These are phyloP conservation scores for Yponomeuta cagnagella DNA, from an alignment of 2,888 invertebrate genomes.

Conservation along the genomic window DNA sequence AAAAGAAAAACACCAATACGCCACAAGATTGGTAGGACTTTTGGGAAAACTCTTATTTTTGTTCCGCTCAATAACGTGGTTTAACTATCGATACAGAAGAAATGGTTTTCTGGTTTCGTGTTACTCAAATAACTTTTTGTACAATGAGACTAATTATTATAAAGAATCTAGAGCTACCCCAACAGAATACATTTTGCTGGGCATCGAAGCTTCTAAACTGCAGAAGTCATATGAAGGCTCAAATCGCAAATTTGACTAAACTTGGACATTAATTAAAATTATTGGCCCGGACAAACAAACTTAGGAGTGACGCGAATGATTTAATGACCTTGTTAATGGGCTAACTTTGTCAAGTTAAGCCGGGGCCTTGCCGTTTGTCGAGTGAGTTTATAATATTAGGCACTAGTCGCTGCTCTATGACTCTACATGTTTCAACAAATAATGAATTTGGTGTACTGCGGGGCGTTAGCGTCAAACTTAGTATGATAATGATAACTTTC, in stretches of 20 bases:
- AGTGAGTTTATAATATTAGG: slow-evolving; percentile 24
- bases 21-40: too few relatives aligned
- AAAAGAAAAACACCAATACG: too few relatives aligned
- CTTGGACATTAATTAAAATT: slow-evolving; percentile 52
- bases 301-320: slow-evolving; percentile 57
- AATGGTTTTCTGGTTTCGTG: too few relatives aligned
- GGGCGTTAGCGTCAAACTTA: not conserved
- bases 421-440: not conserved
- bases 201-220: not conserved
- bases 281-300: slow-evolving; percentile 49
- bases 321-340: slow-evolving; percentile 63
- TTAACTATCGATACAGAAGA: too few relatives aligned
- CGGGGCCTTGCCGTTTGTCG: slow-evolving; percentile 30
- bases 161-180: too few relatives aligned
- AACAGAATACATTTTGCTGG: not conserved
- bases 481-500: too few relatives aligned
- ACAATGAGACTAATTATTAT: too few relatives aligned
- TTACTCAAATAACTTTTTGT: too few relatives aligned
- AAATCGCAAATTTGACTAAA: slow-evolving; percentile 26
- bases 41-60: too few relatives aligned
- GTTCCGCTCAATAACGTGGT: too few relatives aligned
- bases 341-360: slow-evolving; percentile 59
- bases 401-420: not conserved
- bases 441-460: not conserved
- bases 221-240: not conserved